These are phyloP conservation scores for Macrophya annulata DNA, from an alignment of 2,888 invertebrate species.

Conservation along the genomic window DNA sequence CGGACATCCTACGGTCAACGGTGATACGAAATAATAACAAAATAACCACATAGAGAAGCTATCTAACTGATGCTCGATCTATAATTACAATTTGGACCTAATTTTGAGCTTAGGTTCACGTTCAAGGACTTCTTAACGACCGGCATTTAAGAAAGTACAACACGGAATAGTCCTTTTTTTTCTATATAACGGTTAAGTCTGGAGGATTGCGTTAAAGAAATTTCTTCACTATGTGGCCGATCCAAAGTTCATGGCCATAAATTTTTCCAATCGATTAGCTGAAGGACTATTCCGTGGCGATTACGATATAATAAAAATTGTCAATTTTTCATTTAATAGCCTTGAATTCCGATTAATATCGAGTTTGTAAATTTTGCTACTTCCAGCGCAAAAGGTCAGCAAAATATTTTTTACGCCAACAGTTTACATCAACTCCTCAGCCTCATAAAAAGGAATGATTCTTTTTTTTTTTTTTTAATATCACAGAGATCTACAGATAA, in stretches of 20 bases:
- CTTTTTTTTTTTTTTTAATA: no score
- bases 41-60: neutral
- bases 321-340: neutral
- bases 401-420: neutral
- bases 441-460: no score
- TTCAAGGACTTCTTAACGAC: conserved; percentile 34
- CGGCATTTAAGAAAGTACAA: neutral
- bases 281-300: neutral
- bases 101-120: conserved; percentile 22
- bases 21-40: neutral
- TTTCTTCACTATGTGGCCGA: neutral
- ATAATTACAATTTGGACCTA: neutral
- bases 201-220: neutral
- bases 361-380: neutral
- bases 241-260: neutral
- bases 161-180: neutral
- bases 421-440: neutral
- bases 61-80: neutral
- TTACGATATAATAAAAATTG: neutral
- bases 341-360: neutral
- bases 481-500: neutral
- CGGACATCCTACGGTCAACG: neutral
- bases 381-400: neutral
- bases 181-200: neutral
- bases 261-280: neutral